Conservation (phyloP, 2,113 vertebrate genomes). For the Takifugu bimaculatus region DNA sequence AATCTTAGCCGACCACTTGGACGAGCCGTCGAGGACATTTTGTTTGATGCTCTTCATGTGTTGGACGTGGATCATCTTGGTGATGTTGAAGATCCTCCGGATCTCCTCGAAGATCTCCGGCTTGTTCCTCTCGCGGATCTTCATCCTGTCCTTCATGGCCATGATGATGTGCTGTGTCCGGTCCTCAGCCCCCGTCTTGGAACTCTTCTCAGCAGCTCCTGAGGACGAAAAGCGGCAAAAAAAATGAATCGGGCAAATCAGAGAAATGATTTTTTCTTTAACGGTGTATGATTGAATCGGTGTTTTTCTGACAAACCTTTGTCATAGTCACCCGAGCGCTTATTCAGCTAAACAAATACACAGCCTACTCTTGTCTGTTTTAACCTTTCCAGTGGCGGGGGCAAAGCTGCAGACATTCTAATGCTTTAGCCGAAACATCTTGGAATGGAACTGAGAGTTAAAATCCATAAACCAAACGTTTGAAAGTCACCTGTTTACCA, state of each 20-base stretch:
- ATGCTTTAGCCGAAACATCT: too few relatives aligned
- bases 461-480: too few relatives aligned
- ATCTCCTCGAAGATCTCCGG: slow-evolving; percentile 97
- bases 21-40: slow-evolving; percentile 91
- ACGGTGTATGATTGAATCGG: not conserved
- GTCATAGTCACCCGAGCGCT: not conserved
- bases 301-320: not conserved
- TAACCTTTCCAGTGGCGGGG: too few relatives aligned
- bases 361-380: not conserved
- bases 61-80: slow-evolving; percentile 84
- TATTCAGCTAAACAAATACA: not conserved
- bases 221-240: not conserved
- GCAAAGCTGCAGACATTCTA: too few relatives aligned
- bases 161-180: slow-evolving; percentile 95
- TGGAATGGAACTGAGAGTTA: too few relatives aligned
- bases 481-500: too few relatives aligned
- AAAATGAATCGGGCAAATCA: not conserved
- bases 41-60: slow-evolving; percentile 97
- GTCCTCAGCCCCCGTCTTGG: slow-evolving; percentile 92
- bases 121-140: slow-evolving; percentile 95
- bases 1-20: slow-evolving; percentile 98
- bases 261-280: not conserved
- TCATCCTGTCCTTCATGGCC: slow-evolving; percentile 98
- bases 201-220: slow-evolving; percentile 98
- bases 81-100: slow-evolving; percentile 81